Evolutionary conservation across 2,113 vertebrate species (phyloP), one percentile per base, ranked within the genome.

Genomic region (Brachypodius melanocephalos): DNA sequence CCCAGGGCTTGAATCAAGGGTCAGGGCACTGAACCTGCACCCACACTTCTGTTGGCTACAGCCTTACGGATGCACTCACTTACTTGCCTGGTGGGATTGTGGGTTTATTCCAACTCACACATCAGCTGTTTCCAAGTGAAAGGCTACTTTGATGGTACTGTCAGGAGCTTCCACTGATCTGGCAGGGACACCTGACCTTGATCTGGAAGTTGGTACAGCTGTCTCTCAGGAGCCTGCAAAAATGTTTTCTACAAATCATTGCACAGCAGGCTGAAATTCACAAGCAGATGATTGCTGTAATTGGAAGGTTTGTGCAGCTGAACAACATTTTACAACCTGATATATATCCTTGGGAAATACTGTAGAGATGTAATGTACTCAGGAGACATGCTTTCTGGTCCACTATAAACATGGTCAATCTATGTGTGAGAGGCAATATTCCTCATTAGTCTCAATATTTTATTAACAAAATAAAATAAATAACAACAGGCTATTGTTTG

Each of bases 51-150:
- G 36, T 31, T 81, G 32, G 10, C 22, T 74, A 19, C 29, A 17
- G 2, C 0, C 0, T 17, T 82, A 34, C 10, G 22, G 22, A 29
- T 46, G 51, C 11, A 36, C 6, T 14, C 11, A 18, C 18, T 59
- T 51, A 7, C 7, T 40, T 77, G 10, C 20, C 42, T 85, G 43
- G 8, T 55, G 38, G 58, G 7, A 36, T 61, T 17, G 17, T 18
- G 17, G 8, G 8, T 10, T 88, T 73, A 45, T 65, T 84, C 24
- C 54, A 65, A 42, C 17, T 51, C 29, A 62, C 25, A 4, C 2
- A 17, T 38, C 20, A 71, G 32, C 10, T 45, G 8, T 26, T 81
- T 84, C 22, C n/a, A 80, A 49, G 36, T 8, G 5, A 82, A 82
- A 76, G 15, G 4, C 5, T 57, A 1, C 20, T 73, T 75, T 40